A percentile compares a stretch with the other conserved stretches of the same genome.
Evolutionary conservation across 1,140 invertebrate genomes (phyloP).

Genomic region (Monochamus saltuarius): DNA sequence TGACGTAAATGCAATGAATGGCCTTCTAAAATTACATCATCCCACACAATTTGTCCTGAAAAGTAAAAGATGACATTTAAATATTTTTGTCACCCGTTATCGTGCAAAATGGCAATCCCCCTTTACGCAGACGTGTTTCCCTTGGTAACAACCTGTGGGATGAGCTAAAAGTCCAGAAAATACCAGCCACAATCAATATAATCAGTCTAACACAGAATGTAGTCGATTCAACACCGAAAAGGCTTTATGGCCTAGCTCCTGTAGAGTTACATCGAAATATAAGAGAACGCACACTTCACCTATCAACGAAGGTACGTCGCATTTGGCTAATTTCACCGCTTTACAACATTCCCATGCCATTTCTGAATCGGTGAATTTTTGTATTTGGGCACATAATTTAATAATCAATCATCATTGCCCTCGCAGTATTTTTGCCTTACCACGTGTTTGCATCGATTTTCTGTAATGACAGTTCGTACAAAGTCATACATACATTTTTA

Average conservation of each 20-base stretch:
- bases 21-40: no score
- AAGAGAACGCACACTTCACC: slow-evolving; percentile 6
- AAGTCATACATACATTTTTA: no score
- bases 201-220: slow-evolving; percentile 44
- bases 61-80: background rate
- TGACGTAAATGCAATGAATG: no score
- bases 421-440: no score
- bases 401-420: no score
- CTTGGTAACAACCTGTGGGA: slow-evolving; percentile 25
- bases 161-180: background rate
- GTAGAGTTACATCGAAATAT: slow-evolving; percentile 10
- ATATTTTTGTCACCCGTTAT: background rate
- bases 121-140: slow-evolving; percentile 24
- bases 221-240: slow-evolving; percentile 32
- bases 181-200: slow-evolving; percentile 17
- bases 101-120: background rate
- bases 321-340: background rate
- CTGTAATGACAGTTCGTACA: no score
- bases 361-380: no score
- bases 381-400: no score
- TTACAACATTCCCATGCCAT: no score
- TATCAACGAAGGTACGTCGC: slow-evolving; percentile 15
- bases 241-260: slow-evolving; percentile 35
- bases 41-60: no score
- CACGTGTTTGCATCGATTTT: no score